Evolutionary conservation across 1,140 invertebrate genomes (phyloP).

Genomic region (Cydia strobilella): DNA sequence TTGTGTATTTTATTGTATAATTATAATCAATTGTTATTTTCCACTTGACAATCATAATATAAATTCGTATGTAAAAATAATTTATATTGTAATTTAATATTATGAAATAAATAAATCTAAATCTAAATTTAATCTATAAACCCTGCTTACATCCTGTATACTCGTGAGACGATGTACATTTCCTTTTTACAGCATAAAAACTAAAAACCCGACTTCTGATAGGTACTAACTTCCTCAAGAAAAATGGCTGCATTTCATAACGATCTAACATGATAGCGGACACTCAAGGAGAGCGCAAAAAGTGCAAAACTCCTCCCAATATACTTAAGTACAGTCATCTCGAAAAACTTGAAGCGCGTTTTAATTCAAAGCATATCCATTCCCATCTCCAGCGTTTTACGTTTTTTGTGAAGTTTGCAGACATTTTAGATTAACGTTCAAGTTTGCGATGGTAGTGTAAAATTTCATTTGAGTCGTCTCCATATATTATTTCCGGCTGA

Average conservation of each 20-base stretch:
- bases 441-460: neutral
- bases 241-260: slow-evolving; percentile 5
- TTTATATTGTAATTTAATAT: too few relatives aligned
- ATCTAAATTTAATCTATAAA: too few relatives aligned
- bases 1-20: too few relatives aligned
- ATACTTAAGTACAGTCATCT: slow-evolving; percentile 22
- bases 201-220: neutral
- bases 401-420: slow-evolving; percentile 25
- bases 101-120: too few relatives aligned
- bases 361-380: slow-evolving; percentile 26
- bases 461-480: slow-evolving; percentile 25
- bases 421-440: slow-evolving; percentile 32
- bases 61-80: too few relatives aligned
- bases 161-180: too few relatives aligned
- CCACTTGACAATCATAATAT: too few relatives aligned
- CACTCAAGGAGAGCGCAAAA: neutral
- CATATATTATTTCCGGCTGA: slow-evolving; percentile 29
- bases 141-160: too few relatives aligned
- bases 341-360: slow-evolving; percentile 1
- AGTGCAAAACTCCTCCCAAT: slow-evolving; percentile 4
- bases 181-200: neutral
- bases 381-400: slow-evolving; percentile 15
- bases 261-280: slow-evolving; percentile 7
- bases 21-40: too few relatives aligned
- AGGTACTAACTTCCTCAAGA: neutral